Evolutionary conservation across 2,113 vertebrate species (phyloP), one percentile per base, ranked within the genome.

Genomic region (Haplochromis burtoni): DNA sequence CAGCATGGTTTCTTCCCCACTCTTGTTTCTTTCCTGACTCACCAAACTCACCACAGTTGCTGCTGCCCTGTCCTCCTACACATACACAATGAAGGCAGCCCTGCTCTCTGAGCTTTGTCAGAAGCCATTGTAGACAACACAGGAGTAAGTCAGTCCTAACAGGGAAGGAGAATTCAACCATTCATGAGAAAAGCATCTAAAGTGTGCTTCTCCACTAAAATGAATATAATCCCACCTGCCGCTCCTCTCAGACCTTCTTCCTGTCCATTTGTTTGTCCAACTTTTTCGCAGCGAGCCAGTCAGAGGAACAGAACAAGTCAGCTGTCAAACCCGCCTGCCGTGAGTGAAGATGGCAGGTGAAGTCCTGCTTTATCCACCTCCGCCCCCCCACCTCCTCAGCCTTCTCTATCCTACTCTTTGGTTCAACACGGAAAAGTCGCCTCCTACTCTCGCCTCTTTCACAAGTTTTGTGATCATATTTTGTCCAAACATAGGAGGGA

Each of bases 321-420:
- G 95, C 95, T 96, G 95, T 96, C 96, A 95, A 95, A 95, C 89
- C 90, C 57, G 76, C 33, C 84, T 24, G 80, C 82, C 9, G 8
- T 95, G 95, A 96, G 89, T 89, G 93, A 94, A 93, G 92, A 94
- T 91, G 92, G 94, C 95, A 96, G 95, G 95, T 96, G 96, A 95
- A 87, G 87, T 84, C 82, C 73, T 87, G 51, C 61, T 55, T 38
- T 81, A 73, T 12, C 61, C 61, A n/a, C 61, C 61, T 8, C 61
- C 6, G 12, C 6, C 1, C 45, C 31, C 11, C 40, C 31, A 3
- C 31, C 57, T 17, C 21, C 2, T 26, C 26, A 35, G 12, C 42
- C 33, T 13, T 24, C 53, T 33, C 33, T 8, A 38, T 80, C 71
- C 45, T 71, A 26, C 87, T 90, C 78, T 83, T 82, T 57, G 26